Percentiles rank a stretch among this genome's conserved stretches.
phyloP scores from a whole-genome alignment of 2,113 vertebrate species.

The Clinocottus analis region DNA sequence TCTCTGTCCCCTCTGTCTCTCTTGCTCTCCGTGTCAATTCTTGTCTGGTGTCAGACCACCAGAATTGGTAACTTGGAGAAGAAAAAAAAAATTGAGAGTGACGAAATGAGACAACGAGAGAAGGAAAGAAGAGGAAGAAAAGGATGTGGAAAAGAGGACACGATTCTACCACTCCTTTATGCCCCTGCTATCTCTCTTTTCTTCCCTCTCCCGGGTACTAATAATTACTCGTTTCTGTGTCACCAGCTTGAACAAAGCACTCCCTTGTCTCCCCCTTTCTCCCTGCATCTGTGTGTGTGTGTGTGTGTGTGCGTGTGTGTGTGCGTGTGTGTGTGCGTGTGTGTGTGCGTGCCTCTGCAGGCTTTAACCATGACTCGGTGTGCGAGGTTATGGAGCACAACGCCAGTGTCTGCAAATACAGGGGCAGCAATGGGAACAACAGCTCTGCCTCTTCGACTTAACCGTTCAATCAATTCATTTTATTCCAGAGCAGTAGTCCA shows the following conservation, averaged over 20 bases:
- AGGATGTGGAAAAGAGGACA: neutral
- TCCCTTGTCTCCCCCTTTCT: constrained; percentile 52
- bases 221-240: constrained; percentile 71
- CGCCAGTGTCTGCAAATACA: constrained; percentile 1
- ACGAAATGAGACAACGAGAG: neutral
- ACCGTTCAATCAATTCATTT: constrained; percentile 22
- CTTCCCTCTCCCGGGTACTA: constrained; percentile 26
- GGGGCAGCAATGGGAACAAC: constrained; percentile 5
- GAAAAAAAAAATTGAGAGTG: neutral
- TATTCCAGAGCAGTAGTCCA: neutral
- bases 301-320: neutral
- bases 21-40: constrained; percentile 36
- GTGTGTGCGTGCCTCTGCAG: neutral
- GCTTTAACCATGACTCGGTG: constrained; percentile 47
- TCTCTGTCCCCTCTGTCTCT: constrained; percentile 11
- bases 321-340: neutral
- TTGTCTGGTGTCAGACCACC: constrained; percentile 65
- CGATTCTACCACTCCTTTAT: constrained; percentile 16
- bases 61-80: constrained; percentile 12
- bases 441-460: neutral
- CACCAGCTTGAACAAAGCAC: constrained; percentile 64
- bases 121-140: neutral
- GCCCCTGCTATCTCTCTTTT: constrained; percentile 20
- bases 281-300: constrained; percentile 21
- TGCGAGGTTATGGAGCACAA: constrained; percentile 8